Evolutionary conservation across 2,113 vertebrate species (phyloP).

Genomic region (Rhombomys opimus): DNA sequence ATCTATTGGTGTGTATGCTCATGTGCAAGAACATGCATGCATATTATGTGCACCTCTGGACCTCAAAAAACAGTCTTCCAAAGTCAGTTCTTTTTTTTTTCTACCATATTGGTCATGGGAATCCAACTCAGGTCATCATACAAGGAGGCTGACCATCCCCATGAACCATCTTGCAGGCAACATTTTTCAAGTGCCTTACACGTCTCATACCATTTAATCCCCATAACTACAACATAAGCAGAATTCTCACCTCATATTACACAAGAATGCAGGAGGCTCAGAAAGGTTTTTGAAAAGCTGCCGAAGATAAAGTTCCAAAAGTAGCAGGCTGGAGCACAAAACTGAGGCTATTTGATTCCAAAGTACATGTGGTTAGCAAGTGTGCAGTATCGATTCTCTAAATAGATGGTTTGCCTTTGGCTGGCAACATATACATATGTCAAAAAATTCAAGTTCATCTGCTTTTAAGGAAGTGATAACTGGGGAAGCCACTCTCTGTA

Average conservation of each 20-base stretch:
- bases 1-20: background rate
- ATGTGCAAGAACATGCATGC: background rate
- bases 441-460: slow-evolving; percentile 66
- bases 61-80: no score
- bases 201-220: background rate
- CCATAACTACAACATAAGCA: background rate
- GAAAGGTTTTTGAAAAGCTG: slow-evolving; percentile 46
- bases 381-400: slow-evolving; percentile 66
- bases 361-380: slow-evolving; percentile 62
- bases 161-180: background rate
- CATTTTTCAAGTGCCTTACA: background rate
- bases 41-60: background rate
- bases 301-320: slow-evolving; percentile 64
- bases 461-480: slow-evolving; percentile 66
- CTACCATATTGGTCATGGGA: background rate
- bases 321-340: background rate
- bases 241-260: background rate
- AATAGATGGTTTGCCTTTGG: slow-evolving; percentile 75
- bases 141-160: no score
- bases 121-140: background rate
- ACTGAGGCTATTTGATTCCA: slow-evolving; percentile 39
- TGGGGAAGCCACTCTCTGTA: slow-evolving; percentile 24
- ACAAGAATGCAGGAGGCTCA: slow-evolving; percentile 10
- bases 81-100: no score
- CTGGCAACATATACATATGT: slow-evolving; percentile 75